Conservation (phyloP, 2,113 vertebrate genomes). For the Cololabis saira region DNA sequence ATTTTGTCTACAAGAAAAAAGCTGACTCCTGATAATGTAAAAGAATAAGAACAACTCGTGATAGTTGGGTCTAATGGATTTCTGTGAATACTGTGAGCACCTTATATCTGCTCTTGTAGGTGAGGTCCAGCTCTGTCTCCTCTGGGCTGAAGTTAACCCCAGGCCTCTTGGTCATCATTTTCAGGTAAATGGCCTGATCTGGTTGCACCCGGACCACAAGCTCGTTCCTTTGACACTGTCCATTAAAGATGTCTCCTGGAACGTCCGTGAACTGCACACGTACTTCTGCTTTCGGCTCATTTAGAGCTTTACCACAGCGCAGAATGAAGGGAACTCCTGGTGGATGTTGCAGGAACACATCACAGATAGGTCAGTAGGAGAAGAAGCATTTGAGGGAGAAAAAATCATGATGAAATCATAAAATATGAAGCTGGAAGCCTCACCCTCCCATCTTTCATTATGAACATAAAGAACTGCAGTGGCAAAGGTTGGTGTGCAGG, state of each 20-base stretch:
- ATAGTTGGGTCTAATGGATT: neutral
- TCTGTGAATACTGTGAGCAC: slow-evolving; percentile 55
- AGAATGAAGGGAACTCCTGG: slow-evolving; percentile 90
- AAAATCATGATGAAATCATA: neutral
- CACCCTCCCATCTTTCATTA: slow-evolving; percentile 93
- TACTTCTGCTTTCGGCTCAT: slow-evolving; percentile 90
- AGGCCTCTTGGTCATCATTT: slow-evolving; percentile 91
- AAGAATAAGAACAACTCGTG: neutral
- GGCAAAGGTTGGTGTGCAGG: slow-evolving; percentile 89
- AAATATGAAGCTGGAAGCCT: slow-evolving; percentile 31
- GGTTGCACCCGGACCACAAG: slow-evolving; percentile 90
- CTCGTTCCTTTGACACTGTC: slow-evolving; percentile 87
- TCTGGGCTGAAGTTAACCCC: slow-evolving; percentile 88
- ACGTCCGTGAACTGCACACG: slow-evolving; percentile 89
- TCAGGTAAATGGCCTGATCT: slow-evolving; percentile 89
- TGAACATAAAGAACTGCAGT: slow-evolving; percentile 86
- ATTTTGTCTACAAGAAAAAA: neutral
- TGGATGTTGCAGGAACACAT: neutral
- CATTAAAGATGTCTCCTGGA: slow-evolving; percentile 86
- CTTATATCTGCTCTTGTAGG: slow-evolving; percentile 89
- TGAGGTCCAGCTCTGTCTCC: slow-evolving; percentile 92
- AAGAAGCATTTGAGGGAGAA: neutral
- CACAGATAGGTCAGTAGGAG: neutral
- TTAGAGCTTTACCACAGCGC: slow-evolving; percentile 92
- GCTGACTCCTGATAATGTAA: neutral